Conservation (phyloP, 2,797 vertebrate genomes). For the Tragopan temminckii region DNA sequence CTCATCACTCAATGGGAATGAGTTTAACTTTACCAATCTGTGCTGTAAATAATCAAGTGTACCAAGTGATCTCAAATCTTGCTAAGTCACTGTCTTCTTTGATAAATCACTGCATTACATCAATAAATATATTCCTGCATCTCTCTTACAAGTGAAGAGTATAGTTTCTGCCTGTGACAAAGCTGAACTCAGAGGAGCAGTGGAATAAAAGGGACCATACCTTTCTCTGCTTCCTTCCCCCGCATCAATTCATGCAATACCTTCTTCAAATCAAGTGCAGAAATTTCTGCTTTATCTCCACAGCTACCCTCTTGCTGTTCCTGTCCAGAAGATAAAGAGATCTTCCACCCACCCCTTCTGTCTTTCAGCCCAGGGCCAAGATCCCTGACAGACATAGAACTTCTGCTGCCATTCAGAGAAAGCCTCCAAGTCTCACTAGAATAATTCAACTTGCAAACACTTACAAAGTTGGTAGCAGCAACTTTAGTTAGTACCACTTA, state of each 20-base stretch:
- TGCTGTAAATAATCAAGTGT: too few species aligned
- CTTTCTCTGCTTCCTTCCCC: neutral
- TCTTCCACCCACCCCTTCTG: neutral
- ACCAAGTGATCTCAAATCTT: too few species aligned
- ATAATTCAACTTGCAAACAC: neutral
- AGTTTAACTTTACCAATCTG: too few species aligned
- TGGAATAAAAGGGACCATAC: neutral
- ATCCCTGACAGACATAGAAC: neutral
- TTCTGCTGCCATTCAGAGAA: neutral
- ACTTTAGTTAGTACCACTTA: neutral
- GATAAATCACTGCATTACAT: too few species aligned
- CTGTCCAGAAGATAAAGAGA: neutral
- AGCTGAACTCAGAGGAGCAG: neutral
- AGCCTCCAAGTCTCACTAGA: fast-evolving
- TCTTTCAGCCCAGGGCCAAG: neutral
- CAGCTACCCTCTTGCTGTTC: neutral
- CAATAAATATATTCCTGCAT: too few species aligned
- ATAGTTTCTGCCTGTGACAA: neutral
- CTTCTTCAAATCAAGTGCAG: neutral
- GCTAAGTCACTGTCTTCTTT: too few species aligned
- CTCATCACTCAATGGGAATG: too few species aligned
- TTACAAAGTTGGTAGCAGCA: neutral
- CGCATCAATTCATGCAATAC: neutral
- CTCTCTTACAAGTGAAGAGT: too few species aligned
- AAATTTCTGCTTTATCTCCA: neutral